Evolutionary conservation across 2,888 invertebrate species (phyloP).

Genomic region (Petrolisthes manimaculis): DNA sequence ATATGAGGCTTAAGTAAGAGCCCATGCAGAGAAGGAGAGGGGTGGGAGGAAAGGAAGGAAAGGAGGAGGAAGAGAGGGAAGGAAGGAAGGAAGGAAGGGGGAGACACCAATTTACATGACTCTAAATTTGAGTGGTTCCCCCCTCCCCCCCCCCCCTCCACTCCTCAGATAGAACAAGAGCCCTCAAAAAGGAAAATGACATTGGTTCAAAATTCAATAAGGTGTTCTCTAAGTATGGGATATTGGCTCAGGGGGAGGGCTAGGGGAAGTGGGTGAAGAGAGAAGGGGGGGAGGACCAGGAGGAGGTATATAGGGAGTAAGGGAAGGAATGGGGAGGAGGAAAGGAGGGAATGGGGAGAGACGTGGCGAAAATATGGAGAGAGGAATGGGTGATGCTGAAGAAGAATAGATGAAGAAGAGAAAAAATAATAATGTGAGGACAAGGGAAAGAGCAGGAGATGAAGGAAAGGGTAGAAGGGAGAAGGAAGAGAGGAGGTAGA

Average conservation of each 20-base stretch:
- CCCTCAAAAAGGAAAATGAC: conserved; percentile 57
- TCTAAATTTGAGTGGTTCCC: conserved; percentile 42
- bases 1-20: too few species aligned
- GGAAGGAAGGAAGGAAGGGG: neutral
- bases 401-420: neutral
- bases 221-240: conserved; percentile 37
- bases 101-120: conserved; percentile 37
- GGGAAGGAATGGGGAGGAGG: neutral
- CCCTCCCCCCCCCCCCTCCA: neutral
- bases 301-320: neutral
- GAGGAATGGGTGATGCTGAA: neutral
- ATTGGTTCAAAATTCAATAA: conserved; percentile 51
- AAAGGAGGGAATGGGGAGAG: neutral
- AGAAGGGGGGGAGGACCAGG: too few species aligned
- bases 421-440: neutral
- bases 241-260: conserved; percentile 27
- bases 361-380: neutral
- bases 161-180: conserved; percentile 42
- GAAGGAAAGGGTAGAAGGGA: neutral
- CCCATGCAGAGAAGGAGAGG: too few species aligned
- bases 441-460: neutral
- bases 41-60: neutral
- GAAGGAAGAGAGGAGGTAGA: neutral
- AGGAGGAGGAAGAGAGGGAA: conserved; percentile 10
- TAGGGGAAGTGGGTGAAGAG: too few species aligned